Evolutionary conservation across 2,888 invertebrate genomes (phyloP).

Genomic region (Tanytarsus gracilentus): DNA sequence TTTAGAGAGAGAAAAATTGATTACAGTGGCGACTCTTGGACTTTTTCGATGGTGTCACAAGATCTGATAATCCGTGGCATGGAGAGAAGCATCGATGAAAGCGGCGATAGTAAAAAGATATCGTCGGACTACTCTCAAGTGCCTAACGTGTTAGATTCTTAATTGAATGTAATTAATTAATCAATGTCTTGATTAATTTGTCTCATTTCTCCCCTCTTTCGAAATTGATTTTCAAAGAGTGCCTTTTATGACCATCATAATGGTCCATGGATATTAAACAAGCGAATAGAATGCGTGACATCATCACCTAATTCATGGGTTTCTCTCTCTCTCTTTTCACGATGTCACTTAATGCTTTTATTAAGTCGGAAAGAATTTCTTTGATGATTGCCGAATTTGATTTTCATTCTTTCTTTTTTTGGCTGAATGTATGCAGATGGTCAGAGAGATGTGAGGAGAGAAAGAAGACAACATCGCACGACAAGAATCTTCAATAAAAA

Average conservation of each 20-base stretch:
- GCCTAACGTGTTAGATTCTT: conserved; percentile 25
- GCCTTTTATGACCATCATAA: not conserved
- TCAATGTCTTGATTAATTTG: conserved; percentile 22
- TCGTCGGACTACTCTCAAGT: not conserved
- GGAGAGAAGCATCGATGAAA: conserved; percentile 1
- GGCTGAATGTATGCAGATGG: not conserved
- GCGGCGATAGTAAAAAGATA: conserved; percentile 6
- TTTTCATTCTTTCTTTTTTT: not conserved
- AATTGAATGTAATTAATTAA: conserved; percentile 29
- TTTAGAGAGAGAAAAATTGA: conserved; percentile 8
- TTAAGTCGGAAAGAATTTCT: not conserved
- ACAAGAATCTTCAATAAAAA: conserved; percentile 21
- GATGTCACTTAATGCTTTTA: conserved; percentile 16
- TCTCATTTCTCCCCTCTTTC: not conserved
- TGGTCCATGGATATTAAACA: not conserved
- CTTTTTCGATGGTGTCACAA: not conserved
- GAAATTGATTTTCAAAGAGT: not conserved
- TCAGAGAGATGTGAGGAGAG: not conserved
- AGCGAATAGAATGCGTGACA: not conserved
- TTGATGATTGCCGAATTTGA: not conserved
- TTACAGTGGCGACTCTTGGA: conserved; percentile 21
- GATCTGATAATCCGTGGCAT: not conserved
- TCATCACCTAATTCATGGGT: conserved; percentile 7
- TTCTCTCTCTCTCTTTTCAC: not conserved
- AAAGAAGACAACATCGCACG: conserved; percentile 1